Percentiles rank a stretch among this genome's conserved stretches.
Conservation (phyloP, 2,888 invertebrate species). For the Lepeophtheirus nordmannii region DNA sequence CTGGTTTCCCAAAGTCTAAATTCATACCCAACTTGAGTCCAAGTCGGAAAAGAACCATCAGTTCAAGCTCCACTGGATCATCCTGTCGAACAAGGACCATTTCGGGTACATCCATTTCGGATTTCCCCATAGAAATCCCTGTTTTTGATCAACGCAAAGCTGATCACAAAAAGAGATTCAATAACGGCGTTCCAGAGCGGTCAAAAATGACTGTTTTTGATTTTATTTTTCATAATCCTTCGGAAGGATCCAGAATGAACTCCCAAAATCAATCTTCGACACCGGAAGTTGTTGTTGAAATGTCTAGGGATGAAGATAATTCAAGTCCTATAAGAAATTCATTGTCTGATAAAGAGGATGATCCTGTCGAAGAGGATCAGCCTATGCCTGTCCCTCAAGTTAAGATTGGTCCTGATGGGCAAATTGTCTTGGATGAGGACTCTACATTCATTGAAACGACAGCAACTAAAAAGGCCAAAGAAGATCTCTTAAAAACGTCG, state of each 20-base stretch:
- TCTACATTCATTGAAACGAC: conserved; percentile 63
- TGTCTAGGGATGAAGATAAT: too few species aligned
- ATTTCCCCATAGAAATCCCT: not conserved
- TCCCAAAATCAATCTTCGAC: not conserved
- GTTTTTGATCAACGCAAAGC: conserved; percentile 25
- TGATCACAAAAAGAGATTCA: conserved; percentile 27
- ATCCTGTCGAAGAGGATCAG: conserved; percentile 24
- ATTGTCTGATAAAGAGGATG: conserved; percentile 22
- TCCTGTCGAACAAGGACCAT: not conserved
- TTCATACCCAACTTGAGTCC: not conserved
- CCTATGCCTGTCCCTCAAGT: conserved; percentile 41
- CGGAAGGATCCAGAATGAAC: conserved; percentile 28
- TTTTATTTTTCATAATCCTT: conserved; percentile 77
- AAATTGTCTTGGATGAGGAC: conserved; percentile 66
- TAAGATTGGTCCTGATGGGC: conserved; percentile 67
- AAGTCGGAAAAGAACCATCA: not conserved
- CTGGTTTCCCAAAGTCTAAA: too few species aligned
- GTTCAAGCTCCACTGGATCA: not conserved
- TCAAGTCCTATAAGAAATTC: conserved; percentile 29
- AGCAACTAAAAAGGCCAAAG: conserved; percentile 43
- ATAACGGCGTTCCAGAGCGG: conserved; percentile 31
- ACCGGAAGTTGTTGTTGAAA: too few species aligned
- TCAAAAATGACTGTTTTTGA: conserved; percentile 67
- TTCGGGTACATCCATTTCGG: not conserved
- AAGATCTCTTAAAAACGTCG: conserved; percentile 47